A percentile compares a stretch with the other conserved stretches of the same genome.
Conservation (phyloP, 2,113 vertebrate genomes). For the Chaetops frenatus region DNA sequence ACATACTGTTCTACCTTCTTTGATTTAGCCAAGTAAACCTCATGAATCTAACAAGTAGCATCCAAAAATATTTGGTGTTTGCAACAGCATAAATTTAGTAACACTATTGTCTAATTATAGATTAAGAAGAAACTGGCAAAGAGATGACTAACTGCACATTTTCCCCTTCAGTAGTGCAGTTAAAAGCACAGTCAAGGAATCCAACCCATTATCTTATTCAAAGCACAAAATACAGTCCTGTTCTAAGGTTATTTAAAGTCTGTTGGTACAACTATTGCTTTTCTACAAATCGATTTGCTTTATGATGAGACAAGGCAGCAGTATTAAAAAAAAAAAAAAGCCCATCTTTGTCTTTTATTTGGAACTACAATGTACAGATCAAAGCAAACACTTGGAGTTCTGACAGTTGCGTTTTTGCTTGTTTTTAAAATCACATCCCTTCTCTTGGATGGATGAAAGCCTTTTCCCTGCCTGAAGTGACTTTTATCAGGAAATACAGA, state of each 20-base stretch:
- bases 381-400: neutral
- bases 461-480: neutral
- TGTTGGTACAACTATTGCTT: neutral
- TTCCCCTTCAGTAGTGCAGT: neutral
- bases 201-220: neutral
- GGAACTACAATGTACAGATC: neutral
- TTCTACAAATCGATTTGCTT: neutral
- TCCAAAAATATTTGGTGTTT: neutral
- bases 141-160: neutral
- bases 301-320: neutral
- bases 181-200: neutral
- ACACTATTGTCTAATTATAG: neutral
- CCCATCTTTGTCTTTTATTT: neutral
- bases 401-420: neutral
- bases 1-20: neutral
- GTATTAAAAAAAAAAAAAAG: neutral
- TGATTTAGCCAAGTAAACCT: neutral
- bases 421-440: neutral
- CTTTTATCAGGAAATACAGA: neutral
- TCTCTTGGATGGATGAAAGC: neutral
- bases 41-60: neutral
- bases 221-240: neutral
- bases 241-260: neutral
- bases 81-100: neutral
- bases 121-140: neutral